A percentile compares a stretch with the other conserved stretches of the same genome.
Evolutionary conservation across 2,888 invertebrate species (phyloP).

Genomic region (Pecten maximus): DNA sequence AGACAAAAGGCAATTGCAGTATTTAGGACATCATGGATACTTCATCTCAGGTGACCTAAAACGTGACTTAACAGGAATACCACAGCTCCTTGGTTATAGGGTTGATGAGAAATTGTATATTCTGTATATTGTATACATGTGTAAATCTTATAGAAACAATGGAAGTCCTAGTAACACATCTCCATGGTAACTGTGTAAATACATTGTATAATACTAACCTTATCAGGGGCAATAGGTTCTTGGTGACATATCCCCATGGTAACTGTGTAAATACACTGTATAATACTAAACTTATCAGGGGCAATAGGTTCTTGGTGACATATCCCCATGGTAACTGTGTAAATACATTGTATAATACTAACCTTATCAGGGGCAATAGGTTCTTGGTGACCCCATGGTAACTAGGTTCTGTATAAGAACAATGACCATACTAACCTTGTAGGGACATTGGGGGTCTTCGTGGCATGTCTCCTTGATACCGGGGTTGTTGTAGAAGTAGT

Average conservation of each 20-base stretch:
- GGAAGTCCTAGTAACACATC: too few species aligned
- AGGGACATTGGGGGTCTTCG: constrained; percentile 74
- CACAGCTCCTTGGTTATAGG: too few species aligned
- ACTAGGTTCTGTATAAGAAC: too few species aligned
- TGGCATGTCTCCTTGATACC: constrained; percentile 66
- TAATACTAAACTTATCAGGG: not conserved
- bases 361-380: not conserved
- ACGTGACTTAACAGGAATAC: too few species aligned
- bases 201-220: not conserved
- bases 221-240: not conserved
- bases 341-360: not conserved
- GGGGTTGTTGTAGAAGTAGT: constrained; percentile 75
- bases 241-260: not conserved
- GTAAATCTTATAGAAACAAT: too few species aligned
- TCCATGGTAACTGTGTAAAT: too few species aligned
- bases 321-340: not conserved
- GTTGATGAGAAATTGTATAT: too few species aligned
- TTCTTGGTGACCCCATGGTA: not conserved
- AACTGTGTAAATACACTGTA: too few species aligned
- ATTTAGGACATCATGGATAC: too few species aligned
- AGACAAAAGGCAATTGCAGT: too few species aligned
- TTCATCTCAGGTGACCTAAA: too few species aligned
- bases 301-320: not conserved
- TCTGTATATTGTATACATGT: too few species aligned
- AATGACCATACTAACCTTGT: constrained; percentile 68